Evolutionary conservation across 1,140 invertebrate genomes (phyloP).

Genomic region (Drosophila leontia): DNA sequence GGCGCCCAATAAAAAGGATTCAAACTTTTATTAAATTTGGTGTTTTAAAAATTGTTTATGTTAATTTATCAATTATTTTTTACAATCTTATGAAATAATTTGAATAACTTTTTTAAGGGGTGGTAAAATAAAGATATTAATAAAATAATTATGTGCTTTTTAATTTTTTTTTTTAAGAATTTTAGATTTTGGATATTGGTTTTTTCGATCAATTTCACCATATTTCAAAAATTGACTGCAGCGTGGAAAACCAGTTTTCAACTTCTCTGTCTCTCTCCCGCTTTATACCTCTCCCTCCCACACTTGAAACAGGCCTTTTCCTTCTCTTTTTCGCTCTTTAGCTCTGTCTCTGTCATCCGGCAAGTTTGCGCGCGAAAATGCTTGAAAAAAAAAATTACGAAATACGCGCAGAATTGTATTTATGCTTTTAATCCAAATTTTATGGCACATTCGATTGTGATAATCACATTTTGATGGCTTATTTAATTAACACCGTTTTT

Average conservation of each 20-base stretch:
- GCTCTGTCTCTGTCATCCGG: conserved; percentile 1
- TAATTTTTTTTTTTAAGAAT: not conserved
- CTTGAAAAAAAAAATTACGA: conserved; percentile 38
- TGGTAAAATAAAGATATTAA: not conserved
- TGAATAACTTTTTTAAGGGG: too few relatives aligned
- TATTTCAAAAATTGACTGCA: conserved; percentile 41
- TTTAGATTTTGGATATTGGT: conserved; percentile 14
- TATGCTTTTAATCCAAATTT: conserved; percentile 30
- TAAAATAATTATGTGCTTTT: not conserved
- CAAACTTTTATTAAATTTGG: not conserved
- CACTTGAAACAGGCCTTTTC: conserved; percentile 56
- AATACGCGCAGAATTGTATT: conserved; percentile 22
- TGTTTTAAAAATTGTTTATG: too few relatives aligned
- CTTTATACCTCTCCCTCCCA: conserved; percentile 2
- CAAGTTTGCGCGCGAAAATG: conserved; percentile 49
- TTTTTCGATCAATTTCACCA: conserved; percentile 61
- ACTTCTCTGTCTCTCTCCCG: not conserved
- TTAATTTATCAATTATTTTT: not conserved
- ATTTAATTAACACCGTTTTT: conserved; percentile 13
- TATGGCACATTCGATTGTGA: conserved; percentile 21
- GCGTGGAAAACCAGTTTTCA: conserved; percentile 53
- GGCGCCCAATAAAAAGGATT: not conserved
- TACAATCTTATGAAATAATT: not conserved
- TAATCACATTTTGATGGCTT: conserved; percentile 7
- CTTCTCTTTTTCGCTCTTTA: conserved; percentile 2